These are phyloP conservation scores for Seriola dumerili DNA, from an alignment of 2,113 vertebrate genomes.

Conservation along the genomic window DNA sequence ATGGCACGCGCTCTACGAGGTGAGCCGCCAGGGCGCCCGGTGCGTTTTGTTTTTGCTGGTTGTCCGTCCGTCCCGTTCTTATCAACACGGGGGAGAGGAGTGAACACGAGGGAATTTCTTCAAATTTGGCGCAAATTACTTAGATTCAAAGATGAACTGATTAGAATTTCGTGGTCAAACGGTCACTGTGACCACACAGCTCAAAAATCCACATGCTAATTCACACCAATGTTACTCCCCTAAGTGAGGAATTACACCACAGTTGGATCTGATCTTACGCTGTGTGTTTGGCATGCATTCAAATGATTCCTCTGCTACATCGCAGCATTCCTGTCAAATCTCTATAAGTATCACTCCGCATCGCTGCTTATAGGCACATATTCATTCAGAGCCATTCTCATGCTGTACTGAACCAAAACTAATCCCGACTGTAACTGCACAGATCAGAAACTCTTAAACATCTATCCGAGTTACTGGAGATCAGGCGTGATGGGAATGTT, in stretches of 20 bases:
- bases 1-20: no score
- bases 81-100: no score
- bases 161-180: no score
- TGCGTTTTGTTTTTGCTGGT: no score
- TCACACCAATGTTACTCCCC: neutral
- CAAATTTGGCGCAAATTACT: no score
- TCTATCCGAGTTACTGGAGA: neutral
- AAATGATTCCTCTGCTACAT: neutral
- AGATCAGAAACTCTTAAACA: neutral
- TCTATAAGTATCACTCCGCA: neutral
- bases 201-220: no score
- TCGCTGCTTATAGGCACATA: neutral
- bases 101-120: no score
- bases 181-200: no score
- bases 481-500: neutral
- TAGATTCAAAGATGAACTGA: no score
- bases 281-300: neutral
- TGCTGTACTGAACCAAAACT: neutral
- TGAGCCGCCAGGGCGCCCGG: no score
- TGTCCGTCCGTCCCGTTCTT: no score
- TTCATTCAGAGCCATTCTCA: neutral
- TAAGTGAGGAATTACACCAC: neutral
- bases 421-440: neutral
- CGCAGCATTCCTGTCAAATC: neutral
- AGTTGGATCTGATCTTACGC: neutral